Conservation (phyloP, 1,140 invertebrate genomes). For the Drosophila lacteicornis region DNA sequence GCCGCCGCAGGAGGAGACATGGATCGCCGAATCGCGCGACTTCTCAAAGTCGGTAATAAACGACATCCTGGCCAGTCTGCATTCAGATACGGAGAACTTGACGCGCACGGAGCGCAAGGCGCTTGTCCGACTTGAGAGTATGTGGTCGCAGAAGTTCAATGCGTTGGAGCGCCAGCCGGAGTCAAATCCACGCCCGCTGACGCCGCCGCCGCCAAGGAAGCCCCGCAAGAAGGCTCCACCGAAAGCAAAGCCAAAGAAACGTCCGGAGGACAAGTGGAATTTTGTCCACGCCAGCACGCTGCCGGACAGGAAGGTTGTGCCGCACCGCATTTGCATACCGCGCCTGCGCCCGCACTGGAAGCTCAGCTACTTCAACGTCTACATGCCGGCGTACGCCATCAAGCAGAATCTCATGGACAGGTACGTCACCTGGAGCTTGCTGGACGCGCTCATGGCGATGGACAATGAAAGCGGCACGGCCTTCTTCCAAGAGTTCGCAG, state of each 20-base stretch:
- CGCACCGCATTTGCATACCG: background rate
- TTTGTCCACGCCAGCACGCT: background rate
- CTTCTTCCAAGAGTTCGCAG: background rate
- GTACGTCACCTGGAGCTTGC: slow-evolving; percentile 4
- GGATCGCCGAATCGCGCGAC: background rate
- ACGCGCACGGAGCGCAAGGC: accelerated
- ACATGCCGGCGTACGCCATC: background rate
- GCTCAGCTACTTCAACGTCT: background rate
- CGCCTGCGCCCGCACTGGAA: slow-evolving; percentile 11
- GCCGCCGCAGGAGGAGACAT: background rate
- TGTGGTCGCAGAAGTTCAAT: background rate
- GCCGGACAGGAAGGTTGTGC: background rate
- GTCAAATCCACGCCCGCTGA: background rate
- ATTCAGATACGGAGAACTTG: background rate
- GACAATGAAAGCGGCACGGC: background rate
- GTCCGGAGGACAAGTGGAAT: no score
- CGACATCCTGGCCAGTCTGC: background rate
- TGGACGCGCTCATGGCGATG: slow-evolving; percentile 1
- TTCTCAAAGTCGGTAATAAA: background rate
- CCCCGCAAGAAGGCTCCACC: background rate
- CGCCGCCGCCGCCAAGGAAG: slow-evolving; percentile 1
- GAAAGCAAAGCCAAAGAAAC: background rate
- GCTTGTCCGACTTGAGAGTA: background rate
- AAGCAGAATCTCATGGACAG: background rate
- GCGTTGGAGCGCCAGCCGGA: background rate